Evolutionary conservation across 2,113 vertebrate species (phyloP).

Genomic region (Pygoscelis adeliae): DNA sequence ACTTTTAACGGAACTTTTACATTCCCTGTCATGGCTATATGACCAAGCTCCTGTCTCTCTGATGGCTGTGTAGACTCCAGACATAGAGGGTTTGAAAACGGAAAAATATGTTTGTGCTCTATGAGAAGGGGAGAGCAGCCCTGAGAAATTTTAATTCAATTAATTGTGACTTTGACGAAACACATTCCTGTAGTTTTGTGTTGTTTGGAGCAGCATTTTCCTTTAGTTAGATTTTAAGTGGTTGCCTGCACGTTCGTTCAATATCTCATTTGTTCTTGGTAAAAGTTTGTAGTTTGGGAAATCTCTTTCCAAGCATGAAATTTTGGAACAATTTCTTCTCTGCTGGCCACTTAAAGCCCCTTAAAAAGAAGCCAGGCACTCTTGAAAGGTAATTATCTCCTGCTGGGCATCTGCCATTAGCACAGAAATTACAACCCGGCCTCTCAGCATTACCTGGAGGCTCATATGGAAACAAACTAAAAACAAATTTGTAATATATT

Average conservation of each 20-base stretch:
- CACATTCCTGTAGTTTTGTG: background rate
- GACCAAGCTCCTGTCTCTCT: background rate
- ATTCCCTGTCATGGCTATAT: background rate
- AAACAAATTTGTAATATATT: background rate
- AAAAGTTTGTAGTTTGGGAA: background rate
- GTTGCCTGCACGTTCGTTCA: background rate
- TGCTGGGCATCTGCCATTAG: background rate
- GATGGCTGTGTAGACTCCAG: background rate
- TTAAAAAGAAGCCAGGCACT: background rate
- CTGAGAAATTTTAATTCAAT: background rate
- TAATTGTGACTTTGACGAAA: background rate
- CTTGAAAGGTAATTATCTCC: slow-evolving; percentile 49
- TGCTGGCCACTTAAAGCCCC: background rate
- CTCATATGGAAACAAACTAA: background rate
- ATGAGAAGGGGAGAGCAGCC: background rate
- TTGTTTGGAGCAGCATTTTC: slow-evolving; percentile 1
- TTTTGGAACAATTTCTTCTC: background rate
- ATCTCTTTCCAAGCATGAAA: background rate
- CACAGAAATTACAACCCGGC: background rate
- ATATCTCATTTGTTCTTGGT: background rate
- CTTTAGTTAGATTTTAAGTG: background rate
- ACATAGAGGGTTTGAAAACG: background rate
- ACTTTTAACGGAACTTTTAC: background rate
- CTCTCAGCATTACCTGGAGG: background rate
- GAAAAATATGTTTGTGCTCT: background rate